A percentile compares a stretch with the other conserved stretches of the same genome.
These are phyloP conservation scores for Enoplolaimus lenunculus DNA, from an alignment of 2,888 invertebrate species.

Conservation along the genomic window DNA sequence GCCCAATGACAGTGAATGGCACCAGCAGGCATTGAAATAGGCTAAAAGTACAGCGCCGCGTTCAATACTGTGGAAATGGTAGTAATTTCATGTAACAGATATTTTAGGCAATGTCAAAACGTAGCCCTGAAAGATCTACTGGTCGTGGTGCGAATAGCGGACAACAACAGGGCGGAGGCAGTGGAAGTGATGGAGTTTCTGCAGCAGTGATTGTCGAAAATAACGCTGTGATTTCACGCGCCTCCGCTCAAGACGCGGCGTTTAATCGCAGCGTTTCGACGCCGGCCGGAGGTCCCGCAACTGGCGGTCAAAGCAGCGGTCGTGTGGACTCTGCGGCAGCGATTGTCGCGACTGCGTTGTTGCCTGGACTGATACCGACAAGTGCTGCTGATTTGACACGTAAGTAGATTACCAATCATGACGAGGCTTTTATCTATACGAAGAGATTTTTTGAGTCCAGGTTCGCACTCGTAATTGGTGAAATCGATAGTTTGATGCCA, in stretches of 20 bases:
- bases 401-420: no score
- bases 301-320: no score
- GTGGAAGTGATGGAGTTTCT: background rate
- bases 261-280: background rate
- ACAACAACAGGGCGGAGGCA: background rate
- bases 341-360: background rate
- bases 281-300: background rate
- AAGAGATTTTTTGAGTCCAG: no score
- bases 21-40: no score
- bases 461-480: no score
- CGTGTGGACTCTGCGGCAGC: background rate
- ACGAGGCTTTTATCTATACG: no score
- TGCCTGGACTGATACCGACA: background rate
- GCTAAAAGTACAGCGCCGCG: no score
- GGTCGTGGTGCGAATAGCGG: conserved; percentile 20
- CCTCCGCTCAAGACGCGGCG: no score
- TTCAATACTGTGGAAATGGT: no score
- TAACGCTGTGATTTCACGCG: background rate
- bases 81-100: conserved; percentile 33
- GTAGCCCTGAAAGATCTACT: conserved; percentile 49
- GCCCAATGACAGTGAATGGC: no score
- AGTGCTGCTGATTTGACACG: background rate
- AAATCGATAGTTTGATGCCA: no score
- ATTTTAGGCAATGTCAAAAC: conserved; percentile 51
- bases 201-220: background rate